Percentiles rank a stretch among this genome's conserved stretches.
Evolutionary conservation across 2,888 invertebrate species (phyloP).

Genomic region (Tiphia femorata): DNA sequence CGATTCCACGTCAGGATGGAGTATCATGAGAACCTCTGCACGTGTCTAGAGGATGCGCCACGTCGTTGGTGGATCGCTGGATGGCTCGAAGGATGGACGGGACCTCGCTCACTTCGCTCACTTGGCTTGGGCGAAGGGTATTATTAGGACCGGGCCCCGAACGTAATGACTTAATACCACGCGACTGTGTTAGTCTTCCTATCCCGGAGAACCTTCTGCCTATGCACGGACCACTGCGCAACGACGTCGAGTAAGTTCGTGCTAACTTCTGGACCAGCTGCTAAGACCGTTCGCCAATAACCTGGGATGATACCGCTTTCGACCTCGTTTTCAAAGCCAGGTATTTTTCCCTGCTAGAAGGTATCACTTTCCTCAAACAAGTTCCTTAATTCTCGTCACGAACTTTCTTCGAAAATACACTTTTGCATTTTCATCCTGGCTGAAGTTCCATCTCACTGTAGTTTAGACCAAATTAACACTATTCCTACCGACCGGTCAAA

Average conservation of each 20-base stretch:
- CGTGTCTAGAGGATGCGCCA: slow-evolving; percentile 42
- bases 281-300: slow-evolving; percentile 2
- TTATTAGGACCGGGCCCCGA: slow-evolving; percentile 59
- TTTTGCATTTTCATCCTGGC: too few relatives aligned
- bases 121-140: slow-evolving; percentile 55
- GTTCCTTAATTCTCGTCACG: too few relatives aligned
- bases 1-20: too few relatives aligned
- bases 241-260: slow-evolving; percentile 33
- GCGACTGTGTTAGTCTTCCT: slow-evolving; percentile 53
- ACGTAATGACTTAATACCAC: slow-evolving; percentile 63
- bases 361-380: too few relatives aligned
- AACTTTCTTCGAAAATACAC: too few relatives aligned
- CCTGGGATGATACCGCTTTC: too few relatives aligned
- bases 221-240: slow-evolving; percentile 31
- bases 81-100: slow-evolving; percentile 50
- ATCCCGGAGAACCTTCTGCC: slow-evolving; percentile 48
- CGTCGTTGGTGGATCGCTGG: slow-evolving; percentile 41
- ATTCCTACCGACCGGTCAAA: too few relatives aligned
- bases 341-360: too few relatives aligned
- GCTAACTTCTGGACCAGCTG: slow-evolving; percentile 29
- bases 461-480: too few relatives aligned
- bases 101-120: slow-evolving; percentile 44
- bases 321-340: too few relatives aligned
- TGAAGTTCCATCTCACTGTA: too few relatives aligned
- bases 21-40: slow-evolving; percentile 46